Conservation (phyloP, 2,797 vertebrate species). For the Enteromius treurensis region DNA sequence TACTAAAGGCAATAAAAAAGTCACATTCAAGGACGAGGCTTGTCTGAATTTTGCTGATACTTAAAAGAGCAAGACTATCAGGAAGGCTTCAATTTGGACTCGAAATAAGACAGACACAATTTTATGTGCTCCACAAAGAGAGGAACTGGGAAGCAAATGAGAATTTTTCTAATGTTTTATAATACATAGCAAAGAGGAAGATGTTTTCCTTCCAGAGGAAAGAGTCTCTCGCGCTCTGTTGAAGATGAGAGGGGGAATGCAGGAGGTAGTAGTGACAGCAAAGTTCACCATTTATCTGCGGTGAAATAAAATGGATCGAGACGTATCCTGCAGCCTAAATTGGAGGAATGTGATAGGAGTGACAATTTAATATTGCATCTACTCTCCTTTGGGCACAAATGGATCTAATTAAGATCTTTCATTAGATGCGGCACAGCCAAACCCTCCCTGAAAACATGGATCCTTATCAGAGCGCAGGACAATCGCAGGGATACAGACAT, state of each 20-base stretch:
- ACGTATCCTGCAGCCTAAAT: constrained; percentile 61
- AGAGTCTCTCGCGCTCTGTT: constrained; percentile 9
- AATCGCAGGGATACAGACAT: constrained; percentile 56
- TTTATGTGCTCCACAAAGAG: constrained; percentile 22
- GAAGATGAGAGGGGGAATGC: constrained; percentile 38
- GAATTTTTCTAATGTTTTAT: constrained; percentile 15
- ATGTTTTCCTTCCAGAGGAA: constrained; percentile 24
- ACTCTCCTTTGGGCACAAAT: constrained; percentile 66
- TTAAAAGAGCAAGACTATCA: constrained; percentile 16
- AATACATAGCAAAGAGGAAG: not conserved
- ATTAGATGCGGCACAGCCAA: constrained; percentile 65
- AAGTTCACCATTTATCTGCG: constrained; percentile 61
- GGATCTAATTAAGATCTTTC: constrained; percentile 73
- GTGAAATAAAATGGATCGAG: constrained; percentile 59
- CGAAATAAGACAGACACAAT: not conserved
- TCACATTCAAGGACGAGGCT: not conserved
- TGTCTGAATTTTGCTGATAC: constrained; percentile 18
- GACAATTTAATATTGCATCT: constrained; percentile 69
- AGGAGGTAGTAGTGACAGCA: constrained; percentile 52
- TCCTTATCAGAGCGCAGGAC: constrained; percentile 64
- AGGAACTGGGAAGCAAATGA: constrained; percentile 25
- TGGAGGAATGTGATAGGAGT: constrained; percentile 64
- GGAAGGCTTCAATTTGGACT: constrained; percentile 16
- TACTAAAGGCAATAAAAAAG: not conserved
- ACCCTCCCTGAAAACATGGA: constrained; percentile 65